These are phyloP conservation scores for Norana najaformis DNA, from an alignment of 2,888 invertebrate genomes.

Conservation along the genomic window DNA sequence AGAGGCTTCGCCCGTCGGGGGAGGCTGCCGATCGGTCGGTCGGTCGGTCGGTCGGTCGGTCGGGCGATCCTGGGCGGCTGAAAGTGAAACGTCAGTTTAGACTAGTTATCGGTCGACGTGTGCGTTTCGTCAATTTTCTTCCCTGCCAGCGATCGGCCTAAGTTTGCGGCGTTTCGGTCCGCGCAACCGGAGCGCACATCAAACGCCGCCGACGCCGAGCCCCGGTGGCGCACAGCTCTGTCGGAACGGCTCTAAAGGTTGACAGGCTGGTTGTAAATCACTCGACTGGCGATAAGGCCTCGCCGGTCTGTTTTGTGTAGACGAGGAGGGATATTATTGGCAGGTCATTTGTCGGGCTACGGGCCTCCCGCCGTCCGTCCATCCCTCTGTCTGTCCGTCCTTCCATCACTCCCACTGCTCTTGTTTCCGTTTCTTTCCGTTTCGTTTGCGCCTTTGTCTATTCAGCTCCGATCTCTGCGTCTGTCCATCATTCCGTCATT, in stretches of 20 bases:
- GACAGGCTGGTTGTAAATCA: conserved; percentile 24
- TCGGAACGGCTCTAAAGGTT: conserved; percentile 25
- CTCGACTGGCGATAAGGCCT: conserved; percentile 9
- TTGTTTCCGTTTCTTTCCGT: neutral
- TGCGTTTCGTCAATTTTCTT: neutral
- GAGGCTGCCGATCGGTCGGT: neutral
- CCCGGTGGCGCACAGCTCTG: neutral
- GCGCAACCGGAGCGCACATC: conserved; percentile 19
- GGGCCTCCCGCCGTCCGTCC: neutral
- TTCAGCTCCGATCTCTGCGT: neutral
- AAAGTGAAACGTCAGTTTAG: conserved; percentile 24
- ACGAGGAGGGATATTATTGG: conserved; percentile 24
- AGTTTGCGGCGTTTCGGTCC: neutral
- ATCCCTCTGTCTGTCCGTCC: neutral
- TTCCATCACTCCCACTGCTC: neutral
- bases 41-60: neutral
- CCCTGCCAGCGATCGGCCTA: conserved; percentile 10
- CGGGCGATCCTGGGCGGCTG: neutral
- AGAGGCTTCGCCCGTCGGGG: neutral
- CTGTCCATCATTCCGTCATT: neutral
- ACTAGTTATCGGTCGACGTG: conserved; percentile 14
- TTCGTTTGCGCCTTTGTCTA: neutral
- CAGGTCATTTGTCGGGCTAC: conserved; percentile 24
- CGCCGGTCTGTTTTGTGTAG: conserved; percentile 18
- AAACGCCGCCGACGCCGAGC: neutral